Conservation (phyloP, 2,888 invertebrate species). For the Entomobrya multifasciata region DNA sequence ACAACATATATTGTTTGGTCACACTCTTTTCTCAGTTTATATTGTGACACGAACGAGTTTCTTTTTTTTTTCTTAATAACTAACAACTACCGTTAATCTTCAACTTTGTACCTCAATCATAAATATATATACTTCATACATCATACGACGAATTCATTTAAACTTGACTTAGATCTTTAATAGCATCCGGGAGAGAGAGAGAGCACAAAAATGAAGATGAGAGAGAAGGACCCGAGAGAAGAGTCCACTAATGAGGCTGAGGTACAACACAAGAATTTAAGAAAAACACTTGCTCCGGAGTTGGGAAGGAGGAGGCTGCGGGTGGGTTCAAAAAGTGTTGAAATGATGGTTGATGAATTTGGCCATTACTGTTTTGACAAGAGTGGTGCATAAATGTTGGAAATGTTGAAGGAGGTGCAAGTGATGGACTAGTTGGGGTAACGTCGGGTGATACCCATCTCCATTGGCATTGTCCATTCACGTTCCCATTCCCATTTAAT, state of each 20-base stretch:
- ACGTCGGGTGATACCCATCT: constrained; percentile 72
- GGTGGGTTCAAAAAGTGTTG: constrained; percentile 65
- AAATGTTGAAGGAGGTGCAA: constrained; percentile 66
- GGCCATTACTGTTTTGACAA: constrained; percentile 70
- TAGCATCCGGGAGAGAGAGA: constrained; percentile 9
- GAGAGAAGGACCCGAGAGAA: background rate
- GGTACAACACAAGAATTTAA: constrained; percentile 71
- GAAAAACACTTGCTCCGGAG: constrained; percentile 69
- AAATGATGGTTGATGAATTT: constrained; percentile 71
- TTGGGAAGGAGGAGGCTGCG: constrained; percentile 56
- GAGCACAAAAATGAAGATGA: no score
- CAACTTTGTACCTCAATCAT: constrained; percentile 68
- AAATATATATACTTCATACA: constrained; percentile 52
- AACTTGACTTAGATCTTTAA: constrained; percentile 47
- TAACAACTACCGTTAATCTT: constrained; percentile 62
- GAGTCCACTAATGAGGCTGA: constrained; percentile 68
- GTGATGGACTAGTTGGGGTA: constrained; percentile 57
- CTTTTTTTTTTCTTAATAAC: constrained; percentile 25
- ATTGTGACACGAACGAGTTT: constrained; percentile 62
- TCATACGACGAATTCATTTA: constrained; percentile 39
- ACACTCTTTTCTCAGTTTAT: constrained; percentile 54
- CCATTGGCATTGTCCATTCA: constrained; percentile 73
- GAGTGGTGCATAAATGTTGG: constrained; percentile 68
- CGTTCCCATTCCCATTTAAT: constrained; percentile 64
- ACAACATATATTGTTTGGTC: constrained; percentile 70